Evolutionary conservation across 2,113 vertebrate genomes (phyloP), one percentile per base, ranked within the genome.

Genomic region (Calonectris borealis): DNA sequence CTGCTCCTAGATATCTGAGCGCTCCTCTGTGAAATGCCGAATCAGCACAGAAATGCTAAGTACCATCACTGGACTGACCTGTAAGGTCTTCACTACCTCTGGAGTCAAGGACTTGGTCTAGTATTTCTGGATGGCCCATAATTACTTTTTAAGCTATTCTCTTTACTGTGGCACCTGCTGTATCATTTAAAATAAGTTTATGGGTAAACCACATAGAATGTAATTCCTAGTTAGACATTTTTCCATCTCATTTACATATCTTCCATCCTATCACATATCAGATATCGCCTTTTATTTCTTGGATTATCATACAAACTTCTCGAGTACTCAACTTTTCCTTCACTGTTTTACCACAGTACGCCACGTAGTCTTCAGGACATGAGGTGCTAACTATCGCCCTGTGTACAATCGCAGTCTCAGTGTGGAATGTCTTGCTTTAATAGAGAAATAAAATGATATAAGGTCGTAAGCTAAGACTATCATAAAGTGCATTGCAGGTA

Each of bases 371-470:
- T 14, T 61, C 81, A 86, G 94, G 83, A 89, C 94, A 82, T 1
- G 38, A 95, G 90, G 40, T 71, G 86, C 93, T 97, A 97, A 97
- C 90, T 86, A 86, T 65, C 4, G 9, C 83, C 34, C 76, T 11
- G 25, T 31, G 86, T 70, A 72, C 84, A 60, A 83, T 92, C 11
- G 0, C 69, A 81, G 92, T 36, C 78, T 96, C 95, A 19, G 31
- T 82, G 83, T 96, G 83, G 94, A 96, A 96, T 81, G 95, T 93
- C 96, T 97, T 94, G 94, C 96, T 97, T 98, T 98, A 98, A 96
- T 95, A 97, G 96, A 97, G 98, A 97, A 97, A 98, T 98, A 98
- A 98, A 98, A 97, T 89, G 55, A 97, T 96, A 95, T 94, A 97
- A 97, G 96, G 96, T 97, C 94, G 57, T 96, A 96, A 97, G 96